Evolutionary conservation across 2,113 vertebrate genomes (phyloP).

Genomic region (Pionites leucogaster): DNA sequence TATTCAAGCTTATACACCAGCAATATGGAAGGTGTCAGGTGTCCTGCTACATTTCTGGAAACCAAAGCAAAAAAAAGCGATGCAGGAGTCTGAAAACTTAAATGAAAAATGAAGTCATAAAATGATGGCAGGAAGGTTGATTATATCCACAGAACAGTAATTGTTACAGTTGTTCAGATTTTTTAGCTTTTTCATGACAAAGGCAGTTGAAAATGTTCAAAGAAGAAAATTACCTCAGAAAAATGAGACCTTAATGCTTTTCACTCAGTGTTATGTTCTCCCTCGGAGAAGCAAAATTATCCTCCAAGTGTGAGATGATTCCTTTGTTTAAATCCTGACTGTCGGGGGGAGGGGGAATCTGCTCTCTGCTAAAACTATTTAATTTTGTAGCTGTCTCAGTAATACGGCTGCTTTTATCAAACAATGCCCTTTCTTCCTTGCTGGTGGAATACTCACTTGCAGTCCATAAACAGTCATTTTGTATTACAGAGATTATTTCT

Average conservation of each 20-base stretch:
- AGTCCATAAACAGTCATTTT: constrained; percentile 11
- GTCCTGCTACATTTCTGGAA: not conserved
- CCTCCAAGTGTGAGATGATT: not conserved
- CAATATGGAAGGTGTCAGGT: not conserved
- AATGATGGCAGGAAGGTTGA: not conserved
- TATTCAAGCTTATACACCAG: not conserved
- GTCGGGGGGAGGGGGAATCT: not conserved
- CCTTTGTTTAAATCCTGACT: constrained; percentile 3
- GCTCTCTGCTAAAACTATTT: not conserved
- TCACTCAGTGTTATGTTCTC: not conserved
- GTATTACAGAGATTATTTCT: constrained; percentile 23
- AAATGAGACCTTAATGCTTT: not conserved
- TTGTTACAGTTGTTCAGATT: not conserved
- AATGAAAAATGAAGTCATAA: not conserved
- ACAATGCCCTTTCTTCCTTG: not conserved
- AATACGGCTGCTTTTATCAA: constrained; percentile 1
- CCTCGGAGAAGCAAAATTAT: not conserved
- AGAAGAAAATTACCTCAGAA: not conserved
- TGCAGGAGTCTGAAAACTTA: not conserved
- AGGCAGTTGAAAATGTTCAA: not conserved
- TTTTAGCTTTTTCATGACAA: not conserved
- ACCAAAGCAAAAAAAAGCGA: not conserved
- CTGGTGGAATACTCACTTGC: not conserved
- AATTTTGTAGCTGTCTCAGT: not conserved
- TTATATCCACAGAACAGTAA: not conserved